Conservation (phyloP, 92 coral and sea anemone species). For the Nematostella vectensis region DNA sequence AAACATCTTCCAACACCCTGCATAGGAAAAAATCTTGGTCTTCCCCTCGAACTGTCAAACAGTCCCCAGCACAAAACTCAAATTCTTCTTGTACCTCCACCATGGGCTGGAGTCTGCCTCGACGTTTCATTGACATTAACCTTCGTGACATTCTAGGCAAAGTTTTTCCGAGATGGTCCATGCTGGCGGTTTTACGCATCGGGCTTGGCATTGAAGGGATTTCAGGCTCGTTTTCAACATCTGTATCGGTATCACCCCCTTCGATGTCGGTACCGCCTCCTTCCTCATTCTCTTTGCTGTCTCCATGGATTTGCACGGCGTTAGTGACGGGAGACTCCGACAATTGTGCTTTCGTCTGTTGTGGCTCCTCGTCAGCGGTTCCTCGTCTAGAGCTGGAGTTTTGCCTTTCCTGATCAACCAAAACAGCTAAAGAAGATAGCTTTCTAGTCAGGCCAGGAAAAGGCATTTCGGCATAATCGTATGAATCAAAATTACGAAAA, state of each 20-base stretch:
- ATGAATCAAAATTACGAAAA: no score
- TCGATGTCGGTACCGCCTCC: constrained; percentile 15
- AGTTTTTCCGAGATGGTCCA: constrained; percentile 10
- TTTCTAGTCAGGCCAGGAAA: constrained; percentile 38
- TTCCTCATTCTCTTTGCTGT: constrained; percentile 16
- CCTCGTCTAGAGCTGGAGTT: constrained; percentile 7
- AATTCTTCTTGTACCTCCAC: constrained; percentile 61
- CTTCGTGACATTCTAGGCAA: constrained; percentile 60
- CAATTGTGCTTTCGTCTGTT: constrained; percentile 3
- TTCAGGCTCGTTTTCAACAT: constrained; percentile 37
- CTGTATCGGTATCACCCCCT: constrained; percentile 40
- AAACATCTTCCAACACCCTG: constrained; percentile 66
- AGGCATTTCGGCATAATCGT: constrained; percentile 32
- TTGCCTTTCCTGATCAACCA: constrained; percentile 56
- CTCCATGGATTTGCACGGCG: constrained; percentile 4
- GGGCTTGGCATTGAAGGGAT: constrained; percentile 15
- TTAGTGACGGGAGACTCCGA: constrained; percentile 5
- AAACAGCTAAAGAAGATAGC: constrained; percentile 61
- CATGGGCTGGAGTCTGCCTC: constrained; percentile 44
- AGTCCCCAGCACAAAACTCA: constrained; percentile 74
- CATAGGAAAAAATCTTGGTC: constrained; percentile 77
- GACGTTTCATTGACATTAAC: constrained; percentile 67
- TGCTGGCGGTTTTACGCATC: constrained; percentile 20
- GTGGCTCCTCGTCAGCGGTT: constrained; percentile 27
- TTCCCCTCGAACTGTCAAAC: constrained; percentile 80